A percentile compares a stretch with the other conserved stretches of the same genome.
Conservation (phyloP, 1,140 invertebrate species). For the Eurosta solidaginis region DNA sequence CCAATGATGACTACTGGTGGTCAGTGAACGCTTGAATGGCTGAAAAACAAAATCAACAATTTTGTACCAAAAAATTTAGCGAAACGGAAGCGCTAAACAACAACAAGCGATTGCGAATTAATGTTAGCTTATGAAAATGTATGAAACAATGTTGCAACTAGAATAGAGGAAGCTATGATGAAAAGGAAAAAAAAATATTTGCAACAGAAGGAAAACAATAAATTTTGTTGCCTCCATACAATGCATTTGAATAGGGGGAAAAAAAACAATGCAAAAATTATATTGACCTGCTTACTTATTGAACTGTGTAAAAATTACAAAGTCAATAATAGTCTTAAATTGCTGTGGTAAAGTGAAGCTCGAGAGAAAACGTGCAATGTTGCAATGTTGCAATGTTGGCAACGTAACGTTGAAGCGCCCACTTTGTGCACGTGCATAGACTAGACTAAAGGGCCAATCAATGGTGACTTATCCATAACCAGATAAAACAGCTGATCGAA, state of each 20-base stretch:
- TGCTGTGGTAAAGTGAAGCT: constrained; percentile 7
- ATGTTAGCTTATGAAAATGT: neutral
- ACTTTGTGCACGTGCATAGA: neutral
- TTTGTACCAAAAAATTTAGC: neutral
- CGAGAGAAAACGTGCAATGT: constrained; percentile 19
- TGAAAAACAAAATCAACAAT: neutral
- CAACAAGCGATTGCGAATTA: neutral
- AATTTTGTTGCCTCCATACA: neutral
- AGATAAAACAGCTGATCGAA: too few species aligned
- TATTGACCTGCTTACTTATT: constrained; percentile 12
- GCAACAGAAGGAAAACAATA: neutral
- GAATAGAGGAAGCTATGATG: constrained; percentile 12
- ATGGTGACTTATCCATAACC: too few species aligned
- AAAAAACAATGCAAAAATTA: constrained; percentile 9
- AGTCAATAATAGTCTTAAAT: constrained; percentile 24
- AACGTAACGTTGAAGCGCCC: neutral
- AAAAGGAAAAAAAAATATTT: neutral
- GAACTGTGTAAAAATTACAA: constrained; percentile 23
- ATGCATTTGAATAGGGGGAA: neutral
- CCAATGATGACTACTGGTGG: neutral
- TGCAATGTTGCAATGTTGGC: constrained; percentile 4
- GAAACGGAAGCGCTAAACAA: neutral
- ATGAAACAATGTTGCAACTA: neutral
- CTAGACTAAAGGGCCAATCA: too few species aligned
- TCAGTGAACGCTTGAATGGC: neutral